Evolutionary conservation across 1,140 invertebrate species (phyloP), one percentile per base, ranked within the genome.

Genomic region (Drosophila serrata): DNA sequence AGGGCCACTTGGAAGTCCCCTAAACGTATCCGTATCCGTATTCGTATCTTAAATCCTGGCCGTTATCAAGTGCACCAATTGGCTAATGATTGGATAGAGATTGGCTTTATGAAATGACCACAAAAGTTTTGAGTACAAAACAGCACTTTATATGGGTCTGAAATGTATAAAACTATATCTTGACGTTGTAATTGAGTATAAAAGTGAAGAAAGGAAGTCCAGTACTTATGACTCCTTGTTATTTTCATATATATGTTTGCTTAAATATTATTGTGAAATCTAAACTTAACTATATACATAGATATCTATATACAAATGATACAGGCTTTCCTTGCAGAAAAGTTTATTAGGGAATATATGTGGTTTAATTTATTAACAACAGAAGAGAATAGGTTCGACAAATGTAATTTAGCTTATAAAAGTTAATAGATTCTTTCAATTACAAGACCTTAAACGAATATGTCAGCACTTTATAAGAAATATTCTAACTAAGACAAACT

Each of bases 61-160:
- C 70, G 37, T 65, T 87, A 87, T 87, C 70, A 87, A 87, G 84
- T 87, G 84, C 82, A 73, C n/a, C 27, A 29, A 88, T 87, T 87
- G 82, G 82, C 79, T 65, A 19, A 22, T 62, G 42, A 86, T 87
- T 82, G 64, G 75, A 62, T 43, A 2, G 3, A 48, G 46, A 80
- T 63, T 70, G 33, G 39, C 40, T 48, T 35, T 19, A 39, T 43
- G 11, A 45, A 42, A 29, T 53, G 13, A 22, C 22, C 53, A 46
- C 29, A 17, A 39, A 56, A 76, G 33, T 55, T 59, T 53, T 43
- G 2, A 11, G 6, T 24, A 24, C 17, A 12, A 19, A 19, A 35
- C 11, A 11, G 84, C 84, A 84, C 84, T 87, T 87, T 61, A 84
- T 84, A 73, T 74, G 64, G 65, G n/a, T 57, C 59, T 60, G n/a